A percentile compares a stretch with the other conserved stretches of the same genome.
phyloP scores from a whole-genome alignment of 1,140 invertebrate genomes.

The Nephila pilipes region DNA sequence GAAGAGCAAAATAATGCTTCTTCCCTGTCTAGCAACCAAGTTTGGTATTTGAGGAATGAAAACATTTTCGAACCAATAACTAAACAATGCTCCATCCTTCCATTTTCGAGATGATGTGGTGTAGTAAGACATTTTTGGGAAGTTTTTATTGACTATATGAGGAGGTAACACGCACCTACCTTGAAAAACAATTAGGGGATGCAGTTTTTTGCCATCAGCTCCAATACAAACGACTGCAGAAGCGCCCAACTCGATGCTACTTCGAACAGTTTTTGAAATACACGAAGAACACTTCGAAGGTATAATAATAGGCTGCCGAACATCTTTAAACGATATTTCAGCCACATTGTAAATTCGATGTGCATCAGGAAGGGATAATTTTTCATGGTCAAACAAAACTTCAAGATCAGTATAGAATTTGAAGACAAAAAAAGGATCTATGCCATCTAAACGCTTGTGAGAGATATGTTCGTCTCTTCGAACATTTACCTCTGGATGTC shows the following conservation, averaged over 20 bases:
- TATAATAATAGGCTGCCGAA: not conserved
- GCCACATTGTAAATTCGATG: not conserved
- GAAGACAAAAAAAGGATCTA: not conserved
- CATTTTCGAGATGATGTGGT: not conserved
- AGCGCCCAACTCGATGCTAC: not conserved
- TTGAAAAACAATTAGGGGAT: constrained; percentile 21
- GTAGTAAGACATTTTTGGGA: not conserved
- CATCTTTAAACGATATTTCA: not conserved
- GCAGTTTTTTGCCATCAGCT: constrained; percentile 14
- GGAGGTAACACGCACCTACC: not conserved
- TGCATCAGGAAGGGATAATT: not conserved
- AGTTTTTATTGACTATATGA: not conserved
- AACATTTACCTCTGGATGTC: not conserved
- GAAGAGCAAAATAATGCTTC: constrained; percentile 4
- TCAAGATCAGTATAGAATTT: not conserved
- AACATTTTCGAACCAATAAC: constrained; percentile 24
- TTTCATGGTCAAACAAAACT: not conserved
- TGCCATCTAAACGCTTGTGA: not conserved
- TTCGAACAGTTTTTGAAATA: not conserved
- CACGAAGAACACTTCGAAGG: not conserved
- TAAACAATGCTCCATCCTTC: not conserved
- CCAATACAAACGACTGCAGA: not conserved
- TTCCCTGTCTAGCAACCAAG: not conserved
- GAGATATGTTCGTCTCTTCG: not conserved
- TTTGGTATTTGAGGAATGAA: constrained; percentile 6